Base-by-base conservation (phyloP, 2,797 vertebrate species). In the Thaleichthys pacificus region DNA sequence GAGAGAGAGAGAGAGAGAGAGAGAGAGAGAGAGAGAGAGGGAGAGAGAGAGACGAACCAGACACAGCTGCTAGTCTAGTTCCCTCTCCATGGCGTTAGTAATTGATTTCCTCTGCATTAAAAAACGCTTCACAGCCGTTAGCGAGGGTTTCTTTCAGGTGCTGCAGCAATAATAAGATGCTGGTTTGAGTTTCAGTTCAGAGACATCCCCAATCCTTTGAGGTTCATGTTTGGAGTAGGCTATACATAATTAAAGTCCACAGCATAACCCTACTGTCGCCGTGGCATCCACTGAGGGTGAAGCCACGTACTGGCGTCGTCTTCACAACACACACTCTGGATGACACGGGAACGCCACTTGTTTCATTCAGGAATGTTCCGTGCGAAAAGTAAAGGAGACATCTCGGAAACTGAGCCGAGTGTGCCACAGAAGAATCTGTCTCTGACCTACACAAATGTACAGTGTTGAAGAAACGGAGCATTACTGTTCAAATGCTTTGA, bases 181-280 rank as follows among this genome's bases (percentile, higher is more conserved):
- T 64, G 47, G 35, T 82, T 74, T 72, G 69, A 76, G 66, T 71
- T 82, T 75, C 71, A 72, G 68, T 72, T 83, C 75, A 67, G 72
- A 77, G 79, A 69, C 54, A 3, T 8, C 61, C 57, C 30, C 38
- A 68, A 35, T 77, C 75, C 71, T 79, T 77, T 72, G 70, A 81
- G 75, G 62, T 69, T 28, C 21, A 65, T 58, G 77, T 73, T 72
- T 66, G 70, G 75, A 79, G 71, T 68, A 42, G 61, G 61, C 62
- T 61, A 73, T 77, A 51, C 75, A 77, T 82, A 80, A 81, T 80
- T 84, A 57, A 81, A 72, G 24, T 67, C 64, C 67, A 65, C 58
- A 68, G 76, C 65, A 67, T 54, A 69, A 80, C 61, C 11, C 14
- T 71, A 74, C 66, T 64, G 51, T 15, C 51, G 17, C n/a, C 15